A percentile compares a stretch with the other conserved stretches of the same genome.
These are phyloP conservation scores for Antennarius maculatus DNA, from an alignment of 2,797 vertebrate species.

Conservation along the genomic window DNA sequence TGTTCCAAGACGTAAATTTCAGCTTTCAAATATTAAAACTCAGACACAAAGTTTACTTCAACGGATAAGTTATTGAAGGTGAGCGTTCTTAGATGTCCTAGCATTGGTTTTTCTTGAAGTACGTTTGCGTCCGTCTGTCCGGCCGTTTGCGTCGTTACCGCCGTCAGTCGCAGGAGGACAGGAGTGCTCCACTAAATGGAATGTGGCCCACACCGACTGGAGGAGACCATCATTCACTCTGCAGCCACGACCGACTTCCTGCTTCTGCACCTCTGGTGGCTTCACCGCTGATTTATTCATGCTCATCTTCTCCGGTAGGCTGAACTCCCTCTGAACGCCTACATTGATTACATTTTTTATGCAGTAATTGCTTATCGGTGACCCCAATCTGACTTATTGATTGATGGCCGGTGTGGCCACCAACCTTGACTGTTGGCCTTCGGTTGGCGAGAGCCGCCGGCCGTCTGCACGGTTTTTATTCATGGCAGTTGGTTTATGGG, in stretches of 20 bases:
- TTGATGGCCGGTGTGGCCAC: conserved; percentile 23
- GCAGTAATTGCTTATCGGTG: conserved; percentile 38
- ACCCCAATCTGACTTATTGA: conserved; percentile 35
- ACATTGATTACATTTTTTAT: conserved; percentile 40
- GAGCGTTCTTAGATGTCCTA: too few relatives aligned
- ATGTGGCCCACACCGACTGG: conserved; percentile 26
- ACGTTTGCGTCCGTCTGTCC: too few relatives aligned
- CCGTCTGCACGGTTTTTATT: conserved; percentile 35
- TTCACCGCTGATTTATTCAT: conserved; percentile 57
- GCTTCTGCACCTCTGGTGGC: conserved; percentile 10
- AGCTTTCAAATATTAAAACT: too few relatives aligned
- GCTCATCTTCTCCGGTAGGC: conserved; percentile 28
- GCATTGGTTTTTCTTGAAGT: neutral
- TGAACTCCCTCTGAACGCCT: neutral
- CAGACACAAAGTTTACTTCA: too few relatives aligned
- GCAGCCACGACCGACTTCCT: conserved; percentile 20
- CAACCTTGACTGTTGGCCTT: neutral
- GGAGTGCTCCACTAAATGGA: conserved; percentile 13
- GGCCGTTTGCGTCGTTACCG: neutral
- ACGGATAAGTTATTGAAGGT: too few relatives aligned
- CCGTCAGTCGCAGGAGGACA: neutral
- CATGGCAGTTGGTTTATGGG: conserved; percentile 58
- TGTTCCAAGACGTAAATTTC: too few relatives aligned
- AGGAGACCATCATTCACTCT: conserved; percentile 21
- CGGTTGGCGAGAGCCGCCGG: conserved; percentile 8